Percentiles rank a stretch among this genome's conserved stretches.
These are phyloP conservation scores for Fukomys damarensis DNA, from an alignment of 2,113 vertebrate genomes.

Conservation along the genomic window DNA sequence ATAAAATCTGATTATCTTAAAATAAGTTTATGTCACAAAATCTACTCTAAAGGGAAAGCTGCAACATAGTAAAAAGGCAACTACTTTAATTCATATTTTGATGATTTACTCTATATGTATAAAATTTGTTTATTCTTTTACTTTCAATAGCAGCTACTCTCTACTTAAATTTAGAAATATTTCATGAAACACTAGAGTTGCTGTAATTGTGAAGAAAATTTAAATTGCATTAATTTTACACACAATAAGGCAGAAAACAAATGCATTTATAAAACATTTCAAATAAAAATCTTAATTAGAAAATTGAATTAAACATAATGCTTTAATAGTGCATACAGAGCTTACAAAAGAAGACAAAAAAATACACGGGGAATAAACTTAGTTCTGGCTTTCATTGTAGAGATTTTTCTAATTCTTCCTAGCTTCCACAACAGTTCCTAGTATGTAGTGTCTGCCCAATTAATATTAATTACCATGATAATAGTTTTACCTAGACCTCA, in stretches of 20 bases:
- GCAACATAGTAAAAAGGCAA: neutral
- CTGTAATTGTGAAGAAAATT: neutral
- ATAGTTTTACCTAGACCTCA: neutral
- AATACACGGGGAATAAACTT: neutral
- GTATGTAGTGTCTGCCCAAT: neutral
- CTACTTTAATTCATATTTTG: neutral
- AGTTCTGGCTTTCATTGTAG: neutral
- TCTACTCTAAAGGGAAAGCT: neutral
- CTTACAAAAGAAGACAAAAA: neutral
- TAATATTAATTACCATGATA: neutral
- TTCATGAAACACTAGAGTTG: neutral
- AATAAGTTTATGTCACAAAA: slow-evolving; percentile 8
- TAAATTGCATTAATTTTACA: neutral
- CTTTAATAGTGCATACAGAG: neutral
- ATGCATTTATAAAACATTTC: neutral
- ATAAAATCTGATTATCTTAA: neutral
- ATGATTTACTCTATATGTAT: neutral
- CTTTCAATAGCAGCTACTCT: neutral
- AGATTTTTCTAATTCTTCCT: neutral
- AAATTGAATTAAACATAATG: neutral
- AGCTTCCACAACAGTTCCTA: neutral
- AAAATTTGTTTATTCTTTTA: neutral
- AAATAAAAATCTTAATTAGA: slow-evolving; percentile 25
- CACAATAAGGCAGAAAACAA: neutral
- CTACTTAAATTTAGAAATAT: neutral